Percentiles rank a stretch among this genome's conserved stretches.
Evolutionary conservation across 2,113 vertebrate genomes (phyloP).

Genomic region (Tiliqua scincoides): DNA sequence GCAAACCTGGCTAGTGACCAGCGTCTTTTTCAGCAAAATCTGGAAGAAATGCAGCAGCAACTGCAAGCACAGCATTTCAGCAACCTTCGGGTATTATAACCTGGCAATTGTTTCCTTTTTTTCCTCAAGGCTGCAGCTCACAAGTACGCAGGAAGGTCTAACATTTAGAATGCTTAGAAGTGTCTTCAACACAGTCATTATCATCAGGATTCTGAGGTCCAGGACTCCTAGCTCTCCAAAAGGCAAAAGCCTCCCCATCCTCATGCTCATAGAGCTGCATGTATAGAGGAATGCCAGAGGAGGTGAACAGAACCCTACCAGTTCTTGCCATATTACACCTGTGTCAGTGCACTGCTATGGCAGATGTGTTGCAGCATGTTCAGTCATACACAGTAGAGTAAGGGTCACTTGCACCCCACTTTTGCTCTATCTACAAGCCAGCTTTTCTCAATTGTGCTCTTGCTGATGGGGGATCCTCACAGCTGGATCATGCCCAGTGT

Average conservation of each 20-base stretch:
- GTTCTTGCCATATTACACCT: neutral
- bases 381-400: neutral
- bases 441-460: neutral
- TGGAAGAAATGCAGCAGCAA: constrained; percentile 75
- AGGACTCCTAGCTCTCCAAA: neutral
- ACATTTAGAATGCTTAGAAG: neutral
- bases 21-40: constrained; percentile 74
- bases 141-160: neutral
- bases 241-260: neutral
- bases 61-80: constrained; percentile 76
- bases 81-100: constrained; percentile 74
- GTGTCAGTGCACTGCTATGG: no score
- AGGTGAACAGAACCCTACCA: neutral
- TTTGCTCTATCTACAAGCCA: neutral
- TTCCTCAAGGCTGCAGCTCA: neutral
- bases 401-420: neutral
- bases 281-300: neutral
- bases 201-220: neutral
- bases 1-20: constrained; percentile 61
- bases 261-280: neutral
- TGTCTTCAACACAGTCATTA: neutral
- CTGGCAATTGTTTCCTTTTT: constrained; percentile 8
- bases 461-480: neutral
- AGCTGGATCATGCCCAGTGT: neutral
- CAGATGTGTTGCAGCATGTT: neutral